These are phyloP conservation scores for Strongylocentrotus purpuratus DNA, from an alignment of 35 echinoderm and acorn worm species.

Conservation along the genomic window DNA sequence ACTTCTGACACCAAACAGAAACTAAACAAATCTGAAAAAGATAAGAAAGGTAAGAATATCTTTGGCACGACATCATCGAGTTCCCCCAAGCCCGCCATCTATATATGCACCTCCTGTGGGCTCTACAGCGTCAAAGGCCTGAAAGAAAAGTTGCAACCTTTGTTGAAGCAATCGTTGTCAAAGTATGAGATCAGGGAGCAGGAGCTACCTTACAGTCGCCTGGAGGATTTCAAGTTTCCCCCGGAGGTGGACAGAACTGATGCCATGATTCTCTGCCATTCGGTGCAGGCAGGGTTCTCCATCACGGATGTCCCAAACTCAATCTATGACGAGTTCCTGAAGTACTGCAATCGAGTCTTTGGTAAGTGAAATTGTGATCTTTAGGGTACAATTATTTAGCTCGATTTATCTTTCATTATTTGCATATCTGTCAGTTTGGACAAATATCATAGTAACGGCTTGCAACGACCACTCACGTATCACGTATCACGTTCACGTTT, in stretches of 20 bases:
- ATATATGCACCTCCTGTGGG: background rate
- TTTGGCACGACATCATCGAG: no score
- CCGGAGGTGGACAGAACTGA: background rate
- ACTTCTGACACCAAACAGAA: no score
- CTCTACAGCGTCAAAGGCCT: background rate
- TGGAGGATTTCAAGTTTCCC: background rate
- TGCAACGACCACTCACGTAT: no score
- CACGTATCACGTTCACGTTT: no score
- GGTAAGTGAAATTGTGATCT: no score
- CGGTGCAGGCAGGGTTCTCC: background rate
- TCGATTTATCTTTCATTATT: no score
- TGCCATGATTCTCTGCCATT: constrained; percentile 29
- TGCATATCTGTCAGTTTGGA: no score
- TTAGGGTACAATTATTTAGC: no score
- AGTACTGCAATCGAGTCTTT: background rate
- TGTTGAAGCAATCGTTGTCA: background rate
- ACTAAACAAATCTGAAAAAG: no score
- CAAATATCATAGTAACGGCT: no score
- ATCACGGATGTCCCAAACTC: constrained; percentile 30
- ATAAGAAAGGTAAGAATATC: no score
- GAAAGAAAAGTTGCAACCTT: background rate
- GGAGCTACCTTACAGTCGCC: background rate
- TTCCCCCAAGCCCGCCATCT: background rate
- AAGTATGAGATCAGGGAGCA: background rate
- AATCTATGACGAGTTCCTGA: background rate